Evolutionary conservation across 2,888 invertebrate genomes (phyloP).

Genomic region (Dyspetes luteomarginatus): DNA sequence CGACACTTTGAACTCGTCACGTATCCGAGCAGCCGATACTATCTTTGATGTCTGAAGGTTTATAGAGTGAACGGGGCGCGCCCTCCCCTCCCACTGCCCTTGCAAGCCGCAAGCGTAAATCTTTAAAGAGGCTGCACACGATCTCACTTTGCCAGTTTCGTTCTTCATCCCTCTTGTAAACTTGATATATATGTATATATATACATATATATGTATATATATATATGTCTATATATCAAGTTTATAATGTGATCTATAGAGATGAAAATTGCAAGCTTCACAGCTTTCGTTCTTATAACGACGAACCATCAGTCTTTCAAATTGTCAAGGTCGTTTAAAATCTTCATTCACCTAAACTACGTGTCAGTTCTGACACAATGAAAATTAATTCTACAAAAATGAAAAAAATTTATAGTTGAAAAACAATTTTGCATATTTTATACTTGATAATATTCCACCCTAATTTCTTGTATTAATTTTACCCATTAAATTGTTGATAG

Average conservation of each 20-base stretch:
- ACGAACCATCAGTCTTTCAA: background rate
- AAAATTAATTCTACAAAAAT: too few species aligned
- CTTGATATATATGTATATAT: too few species aligned
- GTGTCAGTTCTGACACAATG: too few species aligned
- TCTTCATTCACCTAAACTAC: too few species aligned
- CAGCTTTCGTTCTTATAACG: conserved; percentile 58
- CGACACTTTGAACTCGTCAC: conserved; percentile 63
- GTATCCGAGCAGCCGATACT: conserved; percentile 54
- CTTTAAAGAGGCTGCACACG: conserved; percentile 28
- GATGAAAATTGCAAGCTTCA: conserved; percentile 69
- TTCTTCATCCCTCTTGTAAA: conserved; percentile 1
- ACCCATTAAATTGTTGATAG: too few species aligned
- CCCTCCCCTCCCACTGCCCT: background rate
- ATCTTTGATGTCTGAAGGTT: conserved; percentile 62
- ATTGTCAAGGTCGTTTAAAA: background rate
- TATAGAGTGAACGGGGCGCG: conserved; percentile 45
- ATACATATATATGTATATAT: too few species aligned
- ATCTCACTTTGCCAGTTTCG: background rate
- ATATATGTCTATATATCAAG: background rate
- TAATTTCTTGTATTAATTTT: too few species aligned
- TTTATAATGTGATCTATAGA: conserved; percentile 56
- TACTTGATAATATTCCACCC: too few species aligned
- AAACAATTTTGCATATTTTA: too few species aligned
- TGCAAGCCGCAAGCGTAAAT: background rate
- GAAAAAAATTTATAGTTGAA: too few species aligned